Percentiles rank a stretch among this genome's conserved stretches.
Conservation (phyloP, 2,113 vertebrate genomes). For the Colistium nudipinnis region DNA sequence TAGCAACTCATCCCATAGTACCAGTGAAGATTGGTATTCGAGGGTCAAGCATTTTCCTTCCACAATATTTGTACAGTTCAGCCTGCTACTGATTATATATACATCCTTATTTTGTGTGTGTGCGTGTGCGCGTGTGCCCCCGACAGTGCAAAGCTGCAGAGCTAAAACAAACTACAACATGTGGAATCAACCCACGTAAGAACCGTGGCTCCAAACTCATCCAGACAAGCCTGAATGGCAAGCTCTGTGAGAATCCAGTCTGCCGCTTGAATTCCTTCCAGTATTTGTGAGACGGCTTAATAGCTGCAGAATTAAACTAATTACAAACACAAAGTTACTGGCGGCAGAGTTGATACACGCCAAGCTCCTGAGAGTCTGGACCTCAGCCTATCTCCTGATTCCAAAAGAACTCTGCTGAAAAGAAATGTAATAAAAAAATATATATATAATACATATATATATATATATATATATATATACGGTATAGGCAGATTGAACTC, state of each 20-base stretch:
- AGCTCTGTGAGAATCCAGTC: constrained; percentile 57
- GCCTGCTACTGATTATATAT: constrained; percentile 17
- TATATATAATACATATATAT: too few relatives aligned
- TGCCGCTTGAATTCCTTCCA: constrained; percentile 57
- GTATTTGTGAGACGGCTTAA: constrained; percentile 59
- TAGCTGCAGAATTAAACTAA: constrained; percentile 70
- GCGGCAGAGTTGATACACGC: constrained; percentile 26
- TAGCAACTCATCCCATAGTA: not conserved
- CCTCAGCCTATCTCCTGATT: constrained; percentile 46
- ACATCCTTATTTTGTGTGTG: not conserved
- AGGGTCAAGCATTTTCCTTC: constrained; percentile 17
- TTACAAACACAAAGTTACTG: constrained; percentile 60
- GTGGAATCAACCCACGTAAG: constrained; percentile 57
- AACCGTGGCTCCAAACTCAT: constrained; percentile 60
- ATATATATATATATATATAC: too few relatives aligned
- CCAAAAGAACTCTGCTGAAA: constrained; percentile 35
- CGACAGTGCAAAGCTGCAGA: constrained; percentile 27
- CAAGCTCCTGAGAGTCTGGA: constrained; percentile 56
- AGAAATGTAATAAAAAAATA: constrained; percentile 45
- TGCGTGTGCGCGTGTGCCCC: constrained; percentile 7
- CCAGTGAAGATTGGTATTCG: not conserved
- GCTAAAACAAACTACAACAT: constrained; percentile 55
- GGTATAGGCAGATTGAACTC: too few relatives aligned
- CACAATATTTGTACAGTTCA: constrained; percentile 44
- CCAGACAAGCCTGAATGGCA: constrained; percentile 46